Base-by-base conservation (phyloP, 2,797 vertebrate genomes). In the Smutsia gigantea region DNA sequence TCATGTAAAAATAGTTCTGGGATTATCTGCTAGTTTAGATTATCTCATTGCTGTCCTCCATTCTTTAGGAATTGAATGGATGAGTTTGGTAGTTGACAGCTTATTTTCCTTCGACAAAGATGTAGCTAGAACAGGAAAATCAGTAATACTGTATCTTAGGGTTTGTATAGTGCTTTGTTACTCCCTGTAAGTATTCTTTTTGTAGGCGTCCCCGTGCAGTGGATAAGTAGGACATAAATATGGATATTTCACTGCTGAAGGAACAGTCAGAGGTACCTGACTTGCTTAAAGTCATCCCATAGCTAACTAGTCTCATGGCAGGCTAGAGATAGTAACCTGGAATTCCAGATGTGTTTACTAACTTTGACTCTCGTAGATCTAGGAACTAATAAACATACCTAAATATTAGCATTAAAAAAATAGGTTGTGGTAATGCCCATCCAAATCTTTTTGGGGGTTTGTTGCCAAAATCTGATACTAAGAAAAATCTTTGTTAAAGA, bases 51-150 rank as follows among this genome's bases (percentile, higher is more conserved):
- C 21, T 86, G 27, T 61, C 87, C 46, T 81, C 55, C 37, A 7
- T 61, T 93, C 61, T 51, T 96, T 75, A 86, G 90, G 55, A 78
- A 51, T 69, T 90, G 29, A 93, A 83, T 88, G 63, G 77, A 72
- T 94, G 53, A 84, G 31, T 93, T 93, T 93, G 49, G 31, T 81
- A 21, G 66, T 49, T 64, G 82, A 87, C 74, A 85, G n/a, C 21
- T 82, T 71, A 49, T 87, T 87, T 75, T 74, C 17, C 69, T 49
- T 91, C 64, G 17, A 77, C n/a, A 69, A 39, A 53, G 53, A 27
- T 75, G 17, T 83, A 69, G 31, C 34, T 83, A 75, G 85, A 77
- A 53, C 53, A 95, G 59, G 39, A 83, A 95, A 88, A 77, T 86
- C 46, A 94, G 9, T 86, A 51, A 75, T 83, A 39, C 25, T 46